Evolutionary conservation across 2,113 vertebrate genomes (phyloP).

Genomic region (Pteruthius melanotis): DNA sequence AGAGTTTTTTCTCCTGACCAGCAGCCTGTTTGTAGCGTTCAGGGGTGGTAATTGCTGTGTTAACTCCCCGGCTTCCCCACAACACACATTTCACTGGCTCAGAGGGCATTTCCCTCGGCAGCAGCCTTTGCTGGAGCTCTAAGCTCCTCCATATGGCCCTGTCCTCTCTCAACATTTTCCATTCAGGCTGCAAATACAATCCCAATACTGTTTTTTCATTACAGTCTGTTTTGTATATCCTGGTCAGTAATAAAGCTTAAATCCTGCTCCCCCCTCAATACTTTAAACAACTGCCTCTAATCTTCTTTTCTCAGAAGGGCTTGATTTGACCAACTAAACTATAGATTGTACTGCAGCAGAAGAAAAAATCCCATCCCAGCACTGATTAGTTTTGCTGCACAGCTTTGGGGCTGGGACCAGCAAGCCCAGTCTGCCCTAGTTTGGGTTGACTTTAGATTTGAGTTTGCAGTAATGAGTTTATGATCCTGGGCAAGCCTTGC

Average conservation of each 20-base stretch:
- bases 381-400: slow-evolving; percentile 70
- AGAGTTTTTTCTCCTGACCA: neutral
- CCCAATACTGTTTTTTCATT: slow-evolving; percentile 68
- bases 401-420: slow-evolving; percentile 47
- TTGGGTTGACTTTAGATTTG: slow-evolving; percentile 24
- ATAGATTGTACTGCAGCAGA: slow-evolving; percentile 68
- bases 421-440: slow-evolving; percentile 59
- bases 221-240: slow-evolving; percentile 60
- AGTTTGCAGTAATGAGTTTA: slow-evolving; percentile 28
- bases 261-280: slow-evolving; percentile 33
- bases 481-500: slow-evolving; percentile 8
- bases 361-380: slow-evolving; percentile 45
- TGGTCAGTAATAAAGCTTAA: slow-evolving; percentile 77
- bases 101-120: slow-evolving; percentile 50
- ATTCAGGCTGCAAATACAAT: slow-evolving; percentile 47
- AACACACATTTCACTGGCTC: slow-evolving; percentile 56
- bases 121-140: slow-evolving; percentile 40
- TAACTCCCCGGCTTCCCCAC: neutral
- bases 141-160: slow-evolving; percentile 78
- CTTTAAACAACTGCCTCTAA: slow-evolving; percentile 79
- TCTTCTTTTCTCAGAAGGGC: slow-evolving; percentile 81
- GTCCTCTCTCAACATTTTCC: slow-evolving; percentile 67
- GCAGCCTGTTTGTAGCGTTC: slow-evolving; percentile 14
- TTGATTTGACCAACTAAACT: slow-evolving; percentile 73
- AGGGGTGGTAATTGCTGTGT: slow-evolving; percentile 6